Percentiles rank a stretch among this genome's conserved stretches.
phyloP scores from a whole-genome alignment of 92 coral and sea anemone genomes.

The Bergia sp. region DNA sequence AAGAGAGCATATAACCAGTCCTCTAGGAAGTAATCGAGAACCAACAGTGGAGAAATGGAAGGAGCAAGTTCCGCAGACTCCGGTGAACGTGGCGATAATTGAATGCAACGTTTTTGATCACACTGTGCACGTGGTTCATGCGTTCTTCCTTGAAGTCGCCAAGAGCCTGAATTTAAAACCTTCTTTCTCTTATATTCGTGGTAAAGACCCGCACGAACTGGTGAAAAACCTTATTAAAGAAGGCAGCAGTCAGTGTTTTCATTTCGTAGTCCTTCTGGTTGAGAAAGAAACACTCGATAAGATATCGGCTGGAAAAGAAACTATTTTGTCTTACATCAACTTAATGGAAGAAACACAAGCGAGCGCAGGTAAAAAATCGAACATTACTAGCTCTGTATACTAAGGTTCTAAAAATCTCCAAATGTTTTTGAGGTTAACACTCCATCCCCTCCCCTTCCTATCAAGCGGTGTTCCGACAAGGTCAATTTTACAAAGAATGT shows the following conservation, averaged over 20 bases:
- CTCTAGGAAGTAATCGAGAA: background rate
- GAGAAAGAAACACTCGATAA: background rate
- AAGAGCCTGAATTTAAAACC: background rate
- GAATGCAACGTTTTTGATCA: background rate
- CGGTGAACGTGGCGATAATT: slow-evolving; percentile 33
- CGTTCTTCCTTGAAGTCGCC: background rate
- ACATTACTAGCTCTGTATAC: too few relatives aligned
- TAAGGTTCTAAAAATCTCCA: too few relatives aligned
- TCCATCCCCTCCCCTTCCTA: too few relatives aligned
- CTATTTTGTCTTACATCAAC: background rate
- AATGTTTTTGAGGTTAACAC: too few relatives aligned
- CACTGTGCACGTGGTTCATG: background rate
- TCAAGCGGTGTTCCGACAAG: too few relatives aligned
- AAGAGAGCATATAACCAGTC: background rate
- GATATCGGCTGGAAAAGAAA: background rate
- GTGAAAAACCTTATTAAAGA: background rate
- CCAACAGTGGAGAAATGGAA: background rate
- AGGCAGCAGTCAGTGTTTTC: background rate
- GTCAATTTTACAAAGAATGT: too few relatives aligned
- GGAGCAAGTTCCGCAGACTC: background rate
- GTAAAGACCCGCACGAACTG: background rate
- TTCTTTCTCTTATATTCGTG: background rate
- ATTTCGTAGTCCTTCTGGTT: background rate
- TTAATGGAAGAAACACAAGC: slow-evolving; percentile 9
- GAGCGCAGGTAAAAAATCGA: background rate